Conservation (phyloP, 1,140 invertebrate species). For the honey bee (Apis mellifera) region Amel_HAv3.1 CM009933.2:9598501-9599000, state of each 20-base stretch:
- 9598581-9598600: not conserved
- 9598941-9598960: not conserved
- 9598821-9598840: not conserved
- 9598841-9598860: not conserved
- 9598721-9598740: conserved; percentile 21
- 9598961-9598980: not conserved
- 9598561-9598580: not conserved
- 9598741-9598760: not conserved
- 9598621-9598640: not conserved
- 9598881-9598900: not conserved
- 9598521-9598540: not conserved
- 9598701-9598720: not conserved
- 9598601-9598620: not conserved
- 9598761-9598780: not conserved
- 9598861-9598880: conserved; percentile 43
- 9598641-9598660: not conserved
- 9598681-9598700: conserved; percentile 6
- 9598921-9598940: not conserved
- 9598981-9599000: too few species aligned
- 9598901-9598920: not conserved
- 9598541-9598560: not conserved
- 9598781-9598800: not conserved
- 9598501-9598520: too few species aligned
- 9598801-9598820: conserved; percentile 3
- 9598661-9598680: not conserved